phyloP scores from a whole-genome alignment of 2,113 vertebrate genomes.

The Hydrochoerus hydrochaeris region DNA sequence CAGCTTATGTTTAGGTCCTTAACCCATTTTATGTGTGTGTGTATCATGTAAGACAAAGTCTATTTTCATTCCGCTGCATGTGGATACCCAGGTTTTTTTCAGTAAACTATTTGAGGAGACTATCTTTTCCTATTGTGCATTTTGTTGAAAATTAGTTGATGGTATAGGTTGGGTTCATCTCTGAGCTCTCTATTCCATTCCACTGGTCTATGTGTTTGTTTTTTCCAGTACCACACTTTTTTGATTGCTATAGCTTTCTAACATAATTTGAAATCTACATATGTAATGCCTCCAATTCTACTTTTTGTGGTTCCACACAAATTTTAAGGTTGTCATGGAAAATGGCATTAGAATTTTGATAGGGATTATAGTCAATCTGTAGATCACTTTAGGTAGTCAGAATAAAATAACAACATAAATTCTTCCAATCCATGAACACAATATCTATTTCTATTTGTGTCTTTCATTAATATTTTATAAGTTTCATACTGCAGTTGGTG shows the following conservation, averaged over 20 bases:
- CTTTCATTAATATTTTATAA: neutral
- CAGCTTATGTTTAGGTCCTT: neutral
- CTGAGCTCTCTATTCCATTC: neutral
- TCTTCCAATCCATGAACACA: neutral
- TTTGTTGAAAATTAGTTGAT: neutral
- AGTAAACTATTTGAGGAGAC: neutral
- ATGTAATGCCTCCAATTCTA: neutral
- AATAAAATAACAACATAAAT: neutral
- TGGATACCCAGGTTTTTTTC: neutral
- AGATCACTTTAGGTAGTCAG: neutral
- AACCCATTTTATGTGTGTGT: neutral
- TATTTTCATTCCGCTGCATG: neutral
- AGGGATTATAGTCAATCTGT: neutral
- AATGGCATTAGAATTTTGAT: neutral
- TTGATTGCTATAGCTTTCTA: neutral
- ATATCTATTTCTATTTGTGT: neutral
- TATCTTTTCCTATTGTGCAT: neutral
- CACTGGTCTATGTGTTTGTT: neutral
- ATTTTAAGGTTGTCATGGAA: neutral
- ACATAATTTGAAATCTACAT: neutral
- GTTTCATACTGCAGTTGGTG: neutral
- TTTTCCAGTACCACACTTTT: neutral
- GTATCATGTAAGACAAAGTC: neutral
- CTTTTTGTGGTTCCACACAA: neutral
- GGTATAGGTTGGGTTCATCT: neutral